phyloP scores from a whole-genome alignment of 2,113 vertebrate genomes.

The Austrofundulus limnaeus region DNA sequence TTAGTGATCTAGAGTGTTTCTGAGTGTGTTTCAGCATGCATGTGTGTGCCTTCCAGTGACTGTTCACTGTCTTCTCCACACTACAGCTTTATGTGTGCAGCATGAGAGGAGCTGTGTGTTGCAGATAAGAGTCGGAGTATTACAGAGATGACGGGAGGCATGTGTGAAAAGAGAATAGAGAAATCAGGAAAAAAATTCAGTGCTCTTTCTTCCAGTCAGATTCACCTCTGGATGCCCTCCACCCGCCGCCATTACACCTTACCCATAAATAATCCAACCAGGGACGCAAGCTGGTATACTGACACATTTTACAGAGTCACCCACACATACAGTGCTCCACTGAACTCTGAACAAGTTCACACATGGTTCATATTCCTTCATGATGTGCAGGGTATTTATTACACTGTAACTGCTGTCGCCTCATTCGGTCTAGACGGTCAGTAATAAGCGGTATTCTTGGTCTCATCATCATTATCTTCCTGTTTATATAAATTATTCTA shows the following conservation, averaged over 20 bases:
- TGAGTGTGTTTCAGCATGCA: constrained; percentile 12
- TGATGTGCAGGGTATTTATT: too few relatives aligned
- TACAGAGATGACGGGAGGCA: constrained; percentile 1
- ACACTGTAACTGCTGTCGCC: constrained; percentile 7
- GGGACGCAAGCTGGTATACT: constrained; percentile 26
- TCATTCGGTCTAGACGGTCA: constrained; percentile 34
- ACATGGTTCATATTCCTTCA: too few relatives aligned
- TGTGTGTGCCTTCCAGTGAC: constrained; percentile 42
- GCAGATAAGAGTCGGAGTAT: constrained; percentile 63
- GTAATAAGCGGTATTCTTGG: constrained; percentile 31
- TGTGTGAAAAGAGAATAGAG: constrained; percentile 15
- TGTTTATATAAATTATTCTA: constrained; percentile 16
- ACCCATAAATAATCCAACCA: constrained; percentile 71
- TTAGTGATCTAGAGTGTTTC: constrained; percentile 20
- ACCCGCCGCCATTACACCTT: constrained; percentile 54
- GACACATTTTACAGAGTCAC: constrained; percentile 26
- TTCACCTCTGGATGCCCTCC: constrained; percentile 70
- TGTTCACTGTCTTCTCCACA: constrained; percentile 55
- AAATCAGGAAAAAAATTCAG: constrained; percentile 6
- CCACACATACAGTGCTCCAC: not conserved
- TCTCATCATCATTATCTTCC: constrained; percentile 28
- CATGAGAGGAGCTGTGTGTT: constrained; percentile 60
- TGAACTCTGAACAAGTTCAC: not conserved
- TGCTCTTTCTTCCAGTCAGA: constrained; percentile 41
- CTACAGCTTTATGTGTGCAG: constrained; percentile 50